Base-by-base conservation (phyloP, 30 jellyfish, hydroid and myxozoan genomes). In the Phacellophora camtschatica region DNA sequence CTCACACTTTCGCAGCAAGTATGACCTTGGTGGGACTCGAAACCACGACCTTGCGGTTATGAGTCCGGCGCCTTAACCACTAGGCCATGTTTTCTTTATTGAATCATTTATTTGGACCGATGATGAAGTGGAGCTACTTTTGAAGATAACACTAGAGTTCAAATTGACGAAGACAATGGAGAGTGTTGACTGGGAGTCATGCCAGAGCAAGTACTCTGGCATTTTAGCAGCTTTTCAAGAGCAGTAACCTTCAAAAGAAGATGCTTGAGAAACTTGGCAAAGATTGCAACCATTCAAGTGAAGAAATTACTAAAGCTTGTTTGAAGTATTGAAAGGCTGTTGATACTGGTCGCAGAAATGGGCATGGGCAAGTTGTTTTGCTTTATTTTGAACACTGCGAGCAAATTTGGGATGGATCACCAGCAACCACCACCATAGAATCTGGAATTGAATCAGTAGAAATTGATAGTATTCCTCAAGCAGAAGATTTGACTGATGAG, bases 111-210 rank as follows among this genome's bases (percentile, higher is more conserved):
- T 67, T 42, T 67, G 82, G 69, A 67, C 65, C 43, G 67, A 67
- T 67, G 82, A 67, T 43, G 82, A 67, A 25, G 64, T 67, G 42
- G 82, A 67, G 32, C 67, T 67, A 30, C 69, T 4, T 39, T 67
- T 67, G 37, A 67, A 32, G 19, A 42, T 67, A 22, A 20, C 50
- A 42, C 37, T 35, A 43, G 67, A 67, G 13, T 67, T 35, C 69
- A 67, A 67, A 43, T 65, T 67, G 37, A 23, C 25, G 32, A 22
- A 67, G 50, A 49, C 46, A 19, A 49, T 42, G 66, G 82, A 37
- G 82, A 42, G 82, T 67, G 65, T 67, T 42, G 82, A 37, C 66
- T 5, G 82, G 67, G 82, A 67, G 66, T 67, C 82, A 19, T 67
- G 82, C 82, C 82, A 67, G 32, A 34, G 82, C 32, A 67, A 35